Evolutionary conservation across 2,113 vertebrate genomes (phyloP), one percentile per base, ranked within the genome.

Genomic region (Notiomystis cincta): DNA sequence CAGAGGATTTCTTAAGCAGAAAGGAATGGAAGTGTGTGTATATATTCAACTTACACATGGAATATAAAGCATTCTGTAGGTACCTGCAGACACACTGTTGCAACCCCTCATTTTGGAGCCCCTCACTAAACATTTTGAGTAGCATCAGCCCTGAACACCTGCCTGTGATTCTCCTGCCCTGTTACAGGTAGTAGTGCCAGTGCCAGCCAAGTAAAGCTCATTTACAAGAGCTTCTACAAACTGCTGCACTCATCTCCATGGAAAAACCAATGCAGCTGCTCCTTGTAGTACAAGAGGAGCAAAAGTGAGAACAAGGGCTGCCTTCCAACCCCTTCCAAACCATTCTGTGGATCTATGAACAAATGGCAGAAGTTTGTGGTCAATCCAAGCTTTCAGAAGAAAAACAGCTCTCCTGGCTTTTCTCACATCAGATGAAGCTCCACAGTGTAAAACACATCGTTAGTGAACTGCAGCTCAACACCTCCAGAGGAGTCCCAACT

Each of bases 21-120:
- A 79, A 38, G 56, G 35, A 75, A 44, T 31, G 60, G 40, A 40
- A 56, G 40, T 31, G 6, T n/a, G 12, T 28, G 9, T 22, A 7
- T 22, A 25, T 23, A 54, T 20, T 31, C 5, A 80, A 25, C 9
- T 35, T 35, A 20, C 3, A 42, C 7, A 38, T 3, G 3, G 40
- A 27, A 47, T 15, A 6, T 0, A 7, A 31, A 33, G 33, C 0
- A 0, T 50, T 73, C 23, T 80, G 0, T 5, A 7, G 40, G 25
- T 56, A 10, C 5, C 4, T 79, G 25, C 27, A 27, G n/a, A 50
- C 33, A 56, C 31, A 33, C 30, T 37, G 37, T 4, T 37, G 13
- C 0, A 4, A 7, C 12, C 44, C 38, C 47, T 33, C 11, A 1
- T 37, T 73, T 11, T 61, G 28, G 25, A 45, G 51, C 42, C 25